Conservation (phyloP, 92 coral and sea anemone species). For the Muricea muricata region DNA sequence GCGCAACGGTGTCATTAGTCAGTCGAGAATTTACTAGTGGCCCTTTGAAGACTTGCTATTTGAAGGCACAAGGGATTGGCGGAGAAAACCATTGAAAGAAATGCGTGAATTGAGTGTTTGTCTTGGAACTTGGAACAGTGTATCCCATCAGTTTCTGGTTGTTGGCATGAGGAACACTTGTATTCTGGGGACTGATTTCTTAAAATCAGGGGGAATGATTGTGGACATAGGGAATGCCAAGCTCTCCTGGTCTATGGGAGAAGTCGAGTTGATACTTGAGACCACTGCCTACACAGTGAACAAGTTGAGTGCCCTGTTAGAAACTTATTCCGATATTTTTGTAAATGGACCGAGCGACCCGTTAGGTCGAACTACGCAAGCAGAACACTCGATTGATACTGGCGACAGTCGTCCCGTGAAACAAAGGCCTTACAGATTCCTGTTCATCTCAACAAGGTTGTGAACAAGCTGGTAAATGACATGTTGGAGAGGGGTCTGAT, state of each 20-base stretch:
- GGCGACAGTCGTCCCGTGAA: not conserved
- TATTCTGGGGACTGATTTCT: conserved; percentile 9
- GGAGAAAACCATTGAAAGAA: not conserved
- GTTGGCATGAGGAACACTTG: not conserved
- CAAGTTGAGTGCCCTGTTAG: not conserved
- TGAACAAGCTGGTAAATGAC: not conserved
- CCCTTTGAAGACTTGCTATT: not conserved
- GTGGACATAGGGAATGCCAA: not conserved
- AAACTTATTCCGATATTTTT: not conserved
- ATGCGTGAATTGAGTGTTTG: no score
- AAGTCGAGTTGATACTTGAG: not conserved
- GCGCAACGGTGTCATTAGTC: not conserved
- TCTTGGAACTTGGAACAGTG: no score
- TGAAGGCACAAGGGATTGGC: conserved; percentile 17
- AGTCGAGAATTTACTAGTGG: not conserved
- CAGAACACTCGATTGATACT: not conserved
- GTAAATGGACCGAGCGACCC: not conserved
- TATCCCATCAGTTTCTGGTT: not conserved
- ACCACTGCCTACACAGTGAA: not conserved
- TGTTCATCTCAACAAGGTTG: not conserved
- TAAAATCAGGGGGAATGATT: conserved; percentile 16
- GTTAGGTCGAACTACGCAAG: not conserved
- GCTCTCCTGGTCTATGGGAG: not conserved
- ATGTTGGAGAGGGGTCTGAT: no score
- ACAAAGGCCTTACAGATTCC: not conserved